Evolutionary conservation across 2,113 vertebrate genomes (phyloP).

Genomic region (Lagopus leucura): DNA sequence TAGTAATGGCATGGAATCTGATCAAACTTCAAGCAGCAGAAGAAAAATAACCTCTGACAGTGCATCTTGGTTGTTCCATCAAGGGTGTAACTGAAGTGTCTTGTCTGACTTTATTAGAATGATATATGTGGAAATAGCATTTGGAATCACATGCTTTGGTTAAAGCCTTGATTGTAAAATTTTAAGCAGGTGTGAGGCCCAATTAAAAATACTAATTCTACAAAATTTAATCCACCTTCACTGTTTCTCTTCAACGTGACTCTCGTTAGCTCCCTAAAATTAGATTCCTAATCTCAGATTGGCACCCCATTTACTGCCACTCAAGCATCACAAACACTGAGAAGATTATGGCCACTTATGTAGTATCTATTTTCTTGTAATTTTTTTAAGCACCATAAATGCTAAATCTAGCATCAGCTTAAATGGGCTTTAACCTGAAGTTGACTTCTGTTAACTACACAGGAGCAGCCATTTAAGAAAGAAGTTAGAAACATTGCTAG

Average conservation of each 20-base stretch:
- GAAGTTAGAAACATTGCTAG: not conserved
- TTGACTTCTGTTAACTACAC: not conserved
- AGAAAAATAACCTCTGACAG: not conserved
- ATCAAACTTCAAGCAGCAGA: not conserved
- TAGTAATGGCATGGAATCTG: not conserved
- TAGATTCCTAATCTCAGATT: constrained; percentile 71
- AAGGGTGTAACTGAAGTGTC: not conserved
- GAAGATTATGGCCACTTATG: constrained; percentile 66
- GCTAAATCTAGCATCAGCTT: constrained; percentile 39
- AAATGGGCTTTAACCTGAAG: constrained; percentile 47
- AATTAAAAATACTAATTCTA: constrained; percentile 33
- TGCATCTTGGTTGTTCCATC: not conserved
- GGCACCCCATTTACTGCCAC: constrained; percentile 47
- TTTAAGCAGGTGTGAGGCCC: not conserved
- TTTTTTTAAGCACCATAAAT: constrained; percentile 66
- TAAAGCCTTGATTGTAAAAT: not conserved
- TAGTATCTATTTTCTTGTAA: constrained; percentile 68
- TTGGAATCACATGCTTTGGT: not conserved
- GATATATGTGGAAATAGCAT: not conserved
- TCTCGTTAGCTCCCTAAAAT: constrained; percentile 63
- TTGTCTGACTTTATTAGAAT: constrained; percentile 15
- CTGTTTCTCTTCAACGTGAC: constrained; percentile 44
- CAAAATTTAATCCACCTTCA: constrained; percentile 37
- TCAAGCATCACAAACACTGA: constrained; percentile 59
- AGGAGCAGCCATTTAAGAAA: not conserved